These are phyloP conservation scores for Phortica variegata DNA, from an alignment of 1,140 invertebrate genomes.

Conservation along the genomic window DNA sequence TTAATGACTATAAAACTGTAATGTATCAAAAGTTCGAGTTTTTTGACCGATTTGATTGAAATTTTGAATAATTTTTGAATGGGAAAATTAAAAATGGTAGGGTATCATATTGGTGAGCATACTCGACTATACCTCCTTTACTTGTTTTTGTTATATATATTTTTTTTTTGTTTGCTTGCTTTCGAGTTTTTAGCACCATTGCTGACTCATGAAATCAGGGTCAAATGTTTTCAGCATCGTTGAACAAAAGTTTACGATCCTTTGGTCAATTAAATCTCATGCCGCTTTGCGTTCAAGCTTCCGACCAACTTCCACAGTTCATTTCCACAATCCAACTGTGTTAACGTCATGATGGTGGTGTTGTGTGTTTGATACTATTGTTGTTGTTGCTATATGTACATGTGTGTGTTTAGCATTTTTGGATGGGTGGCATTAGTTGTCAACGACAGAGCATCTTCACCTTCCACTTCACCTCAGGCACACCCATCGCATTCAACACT, in stretches of 20 bases:
- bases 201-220: conserved; percentile 39
- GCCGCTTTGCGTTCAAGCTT: conserved; percentile 11
- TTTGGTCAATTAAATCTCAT: conserved; percentile 50
- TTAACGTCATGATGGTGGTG: too few species aligned
- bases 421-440: conserved; percentile 28
- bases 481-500: too few species aligned
- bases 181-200: too few species aligned
- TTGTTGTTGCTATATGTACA: conserved; percentile 19
- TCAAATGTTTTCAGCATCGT: conserved; percentile 38
- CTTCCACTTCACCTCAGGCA: too few species aligned
- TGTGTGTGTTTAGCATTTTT: conserved; percentile 28
- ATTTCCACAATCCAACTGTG: too few species aligned
- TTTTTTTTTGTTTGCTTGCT: too few species aligned
- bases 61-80: conserved; percentile 14
- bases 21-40: too few species aligned
- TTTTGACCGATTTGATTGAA: conserved; percentile 7
- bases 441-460: conserved; percentile 38
- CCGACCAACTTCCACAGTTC: too few species aligned
- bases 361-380: not conserved
- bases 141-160: too few species aligned
- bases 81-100: not conserved
- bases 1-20: too few species aligned
- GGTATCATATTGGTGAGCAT: too few species aligned
- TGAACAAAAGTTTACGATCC: conserved; percentile 35
- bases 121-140: too few species aligned